Evolutionary conservation across 2,888 invertebrate genomes (phyloP), one percentile per base, ranked within the genome.

Genomic region (Mythimna loreyi): DNA sequence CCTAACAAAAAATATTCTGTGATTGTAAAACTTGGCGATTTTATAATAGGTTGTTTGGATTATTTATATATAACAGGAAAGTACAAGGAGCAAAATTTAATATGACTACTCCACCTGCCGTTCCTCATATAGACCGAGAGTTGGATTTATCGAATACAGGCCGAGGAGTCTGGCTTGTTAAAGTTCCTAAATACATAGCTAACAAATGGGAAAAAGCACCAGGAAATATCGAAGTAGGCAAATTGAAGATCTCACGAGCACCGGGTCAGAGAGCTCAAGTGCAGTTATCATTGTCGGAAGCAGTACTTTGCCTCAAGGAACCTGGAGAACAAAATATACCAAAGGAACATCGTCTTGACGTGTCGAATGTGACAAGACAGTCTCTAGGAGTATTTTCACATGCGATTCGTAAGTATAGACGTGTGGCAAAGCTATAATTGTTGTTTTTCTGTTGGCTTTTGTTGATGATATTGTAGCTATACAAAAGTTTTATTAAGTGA

Each of bases 101-200:
- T 67, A 89, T 89, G 89, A 87, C 84, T 85, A 82, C 89, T 71
- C 87, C 92, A 58, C 85, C 67, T 72, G 87, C 85, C 57, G 78
- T 85, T 56, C 94, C 96, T 62, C 97, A 97, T 80, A 96, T 97
- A 60, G 98, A 98, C 88, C 97, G 97, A 79, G 98, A 98, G 91
- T 96, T 99, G 78, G 99, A 99, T 95, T 96, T 99, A 63, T 97
- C 98, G 23, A 98, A 99, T 91, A 98, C 98, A 23, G 97, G 98
- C 23, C 96, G 99, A 86, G 99, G 99, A 72, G 98, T 99, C 16
- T 99, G 99, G 99, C 96, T 99, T 9, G 99, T 99, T 0, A 99
- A 99, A 95, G 98, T 98, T 13, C 99, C 99, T 1, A 99, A 99
- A 95, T 99, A 99, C 92, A 97, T 99, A 84, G 98, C 99, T 7